Conservation (phyloP, 2,113 vertebrate species). For the Eptesicus fuscus region DNA sequence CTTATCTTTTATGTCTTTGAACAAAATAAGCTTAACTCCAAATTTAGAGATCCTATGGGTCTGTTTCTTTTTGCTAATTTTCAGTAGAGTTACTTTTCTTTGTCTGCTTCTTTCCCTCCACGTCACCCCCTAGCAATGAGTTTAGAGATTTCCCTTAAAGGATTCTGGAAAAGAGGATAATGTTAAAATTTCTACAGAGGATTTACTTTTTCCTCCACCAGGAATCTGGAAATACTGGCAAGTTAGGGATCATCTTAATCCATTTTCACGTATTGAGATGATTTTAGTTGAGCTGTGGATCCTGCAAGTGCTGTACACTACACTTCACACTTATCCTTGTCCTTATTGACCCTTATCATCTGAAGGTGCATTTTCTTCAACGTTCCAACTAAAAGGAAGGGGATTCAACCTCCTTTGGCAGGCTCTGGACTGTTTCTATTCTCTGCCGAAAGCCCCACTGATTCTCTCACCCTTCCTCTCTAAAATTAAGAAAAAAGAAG, state of each 20-base stretch:
- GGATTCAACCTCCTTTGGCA: neutral
- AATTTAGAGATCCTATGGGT: neutral
- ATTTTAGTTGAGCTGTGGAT: neutral
- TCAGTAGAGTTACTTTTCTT: neutral
- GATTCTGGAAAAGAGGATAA: neutral
- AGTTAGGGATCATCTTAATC: neutral
- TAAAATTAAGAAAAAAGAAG: neutral
- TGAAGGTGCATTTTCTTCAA: neutral
- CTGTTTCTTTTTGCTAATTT: neutral
- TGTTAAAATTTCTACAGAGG: neutral
- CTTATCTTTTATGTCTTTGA: neutral
- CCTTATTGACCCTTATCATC: neutral
- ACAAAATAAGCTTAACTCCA: neutral
- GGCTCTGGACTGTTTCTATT: neutral
- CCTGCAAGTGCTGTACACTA: neutral
- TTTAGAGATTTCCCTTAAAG: neutral
- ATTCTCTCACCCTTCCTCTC: neutral
- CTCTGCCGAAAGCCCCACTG: neutral
- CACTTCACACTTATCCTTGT: neutral
- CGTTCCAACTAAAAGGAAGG: neutral
- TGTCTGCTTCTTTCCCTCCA: neutral
- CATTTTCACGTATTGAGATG: neutral
- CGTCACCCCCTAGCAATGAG: neutral
- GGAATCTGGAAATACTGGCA: neutral
- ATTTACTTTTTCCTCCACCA: neutral